phyloP scores from a whole-genome alignment of 2,797 vertebrate genomes.

The Anguilla megastoma region DNA sequence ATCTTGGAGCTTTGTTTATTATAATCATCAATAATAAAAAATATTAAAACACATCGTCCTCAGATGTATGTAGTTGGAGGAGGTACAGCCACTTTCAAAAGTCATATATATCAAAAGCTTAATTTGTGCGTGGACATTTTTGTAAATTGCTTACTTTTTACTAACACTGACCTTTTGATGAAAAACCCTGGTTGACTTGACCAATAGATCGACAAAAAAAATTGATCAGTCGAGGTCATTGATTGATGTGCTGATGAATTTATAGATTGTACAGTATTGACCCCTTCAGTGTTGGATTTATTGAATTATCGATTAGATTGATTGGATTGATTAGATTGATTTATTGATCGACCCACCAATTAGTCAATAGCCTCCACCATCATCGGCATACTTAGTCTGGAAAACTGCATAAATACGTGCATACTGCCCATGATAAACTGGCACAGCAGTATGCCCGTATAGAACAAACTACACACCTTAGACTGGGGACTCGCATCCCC shows the following conservation, averaged over 20 bases:
- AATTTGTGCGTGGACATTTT: background rate
- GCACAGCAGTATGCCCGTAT: background rate
- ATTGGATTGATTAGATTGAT: conserved; percentile 6
- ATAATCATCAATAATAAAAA: background rate
- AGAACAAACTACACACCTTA: background rate
- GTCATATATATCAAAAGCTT: background rate
- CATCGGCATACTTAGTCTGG: background rate
- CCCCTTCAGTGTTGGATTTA: background rate
- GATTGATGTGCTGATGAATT: background rate
- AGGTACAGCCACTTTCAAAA: background rate
- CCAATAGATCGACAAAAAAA: conserved; percentile 3
- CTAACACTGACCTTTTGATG: background rate
- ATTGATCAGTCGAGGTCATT: background rate
- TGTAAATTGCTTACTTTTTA: background rate
- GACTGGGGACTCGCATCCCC: background rate
- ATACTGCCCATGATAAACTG: background rate
- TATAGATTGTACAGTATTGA: background rate
- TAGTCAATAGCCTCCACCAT: background rate
- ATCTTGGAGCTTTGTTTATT: background rate
- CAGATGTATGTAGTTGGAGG: background rate
- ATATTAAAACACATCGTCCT: background rate
- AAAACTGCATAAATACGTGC: background rate
- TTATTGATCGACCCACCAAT: background rate
- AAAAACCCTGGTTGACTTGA: conserved; percentile 9
- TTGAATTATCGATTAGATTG: background rate